Conservation (phyloP, 2,888 invertebrate genomes). For the Serripes groenlandicus region DNA sequence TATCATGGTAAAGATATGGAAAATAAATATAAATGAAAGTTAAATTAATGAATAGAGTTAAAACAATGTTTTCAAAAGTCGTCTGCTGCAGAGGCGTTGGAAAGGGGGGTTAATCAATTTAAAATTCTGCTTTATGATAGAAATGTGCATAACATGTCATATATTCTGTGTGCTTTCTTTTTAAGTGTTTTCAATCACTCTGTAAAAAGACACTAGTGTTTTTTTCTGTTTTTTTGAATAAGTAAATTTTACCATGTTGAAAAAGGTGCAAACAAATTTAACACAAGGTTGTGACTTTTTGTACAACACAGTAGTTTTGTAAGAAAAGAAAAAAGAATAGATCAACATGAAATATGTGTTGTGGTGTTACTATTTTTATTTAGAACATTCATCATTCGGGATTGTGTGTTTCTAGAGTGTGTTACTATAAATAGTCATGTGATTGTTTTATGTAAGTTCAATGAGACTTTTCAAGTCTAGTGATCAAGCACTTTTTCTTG, state of each 20-base stretch:
- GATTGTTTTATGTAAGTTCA: constrained; percentile 9
- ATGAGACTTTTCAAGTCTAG: constrained; percentile 25
- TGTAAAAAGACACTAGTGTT: constrained; percentile 21
- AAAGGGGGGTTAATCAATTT: not conserved
- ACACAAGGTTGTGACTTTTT: constrained; percentile 59
- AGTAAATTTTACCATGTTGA: constrained; percentile 13
- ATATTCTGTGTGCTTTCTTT: constrained; percentile 16
- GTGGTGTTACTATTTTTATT: constrained; percentile 16
- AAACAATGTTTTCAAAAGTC: not conserved
- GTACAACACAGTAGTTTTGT: constrained; percentile 34
- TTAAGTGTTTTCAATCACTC: constrained; percentile 7
- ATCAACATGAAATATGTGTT: constrained; percentile 14
- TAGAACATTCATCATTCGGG: not conserved
- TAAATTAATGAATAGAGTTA: no score
- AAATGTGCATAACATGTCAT: not conserved
- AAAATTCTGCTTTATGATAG: constrained; percentile 16
- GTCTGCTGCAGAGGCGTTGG: not conserved
- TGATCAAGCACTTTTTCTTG: constrained; percentile 58
- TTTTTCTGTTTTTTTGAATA: not conserved
- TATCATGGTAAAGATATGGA: no score
- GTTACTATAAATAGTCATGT: constrained; percentile 10
- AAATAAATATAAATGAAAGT: no score
- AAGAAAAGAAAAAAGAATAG: not conserved
- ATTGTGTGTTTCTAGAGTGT: not conserved
- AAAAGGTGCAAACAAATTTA: constrained; percentile 38